A percentile compares a stretch with the other conserved stretches of the same genome.
phyloP scores from a whole-genome alignment of 1,140 invertebrate genomes.

The Sipha flava region DNA sequence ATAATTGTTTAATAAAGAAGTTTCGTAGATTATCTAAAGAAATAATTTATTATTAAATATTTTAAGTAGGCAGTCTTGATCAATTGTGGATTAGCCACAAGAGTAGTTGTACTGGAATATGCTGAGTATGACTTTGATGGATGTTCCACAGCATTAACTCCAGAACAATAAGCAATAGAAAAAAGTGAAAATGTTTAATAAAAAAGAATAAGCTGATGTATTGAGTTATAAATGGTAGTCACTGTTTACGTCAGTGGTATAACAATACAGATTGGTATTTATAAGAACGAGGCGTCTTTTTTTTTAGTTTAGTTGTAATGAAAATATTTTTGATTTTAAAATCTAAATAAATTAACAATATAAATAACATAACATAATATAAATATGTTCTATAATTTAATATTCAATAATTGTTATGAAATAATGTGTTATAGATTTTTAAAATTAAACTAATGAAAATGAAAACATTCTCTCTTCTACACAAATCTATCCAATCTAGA shows the following conservation, averaged over 20 bases:
- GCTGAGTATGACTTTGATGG: constrained; percentile 3
- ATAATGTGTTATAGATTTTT: too few relatives aligned
- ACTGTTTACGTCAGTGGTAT: background rate
- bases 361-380: too few relatives aligned
- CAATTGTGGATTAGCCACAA: background rate
- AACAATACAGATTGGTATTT: background rate
- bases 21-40: background rate
- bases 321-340: too few relatives aligned
- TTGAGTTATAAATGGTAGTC: background rate
- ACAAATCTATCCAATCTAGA: too few relatives aligned
- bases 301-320: background rate
- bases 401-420: too few relatives aligned
- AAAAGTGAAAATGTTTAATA: background rate
- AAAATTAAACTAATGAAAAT: too few relatives aligned
- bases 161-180: background rate
- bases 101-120: background rate
- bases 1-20: background rate
- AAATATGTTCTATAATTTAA: too few relatives aligned
- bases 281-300: background rate
- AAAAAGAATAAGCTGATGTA: background rate
- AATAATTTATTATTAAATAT: constrained; percentile 5
- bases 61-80: background rate
- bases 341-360: too few relatives aligned
- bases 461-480: too few relatives aligned
- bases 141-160: background rate